phyloP scores from a whole-genome alignment of 1,140 invertebrate species.

The Conus ventricosus region DNA sequence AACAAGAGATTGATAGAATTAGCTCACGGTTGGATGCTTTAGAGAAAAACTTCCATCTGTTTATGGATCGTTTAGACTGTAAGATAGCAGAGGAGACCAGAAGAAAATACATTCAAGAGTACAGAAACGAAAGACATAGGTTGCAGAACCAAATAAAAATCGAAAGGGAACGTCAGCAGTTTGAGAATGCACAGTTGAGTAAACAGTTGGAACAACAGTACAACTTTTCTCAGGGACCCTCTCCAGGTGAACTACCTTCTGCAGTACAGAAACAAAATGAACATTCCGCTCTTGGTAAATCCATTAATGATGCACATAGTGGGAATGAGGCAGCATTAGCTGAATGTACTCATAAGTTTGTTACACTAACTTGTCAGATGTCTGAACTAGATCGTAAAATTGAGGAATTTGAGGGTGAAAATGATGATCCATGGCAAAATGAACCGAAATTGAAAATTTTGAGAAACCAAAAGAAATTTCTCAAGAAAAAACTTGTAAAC shows the following conservation, averaged over 20 bases:
- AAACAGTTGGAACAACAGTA: neutral
- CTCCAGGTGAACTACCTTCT: neutral
- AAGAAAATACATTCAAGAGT: neutral
- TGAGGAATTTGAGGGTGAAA: neutral
- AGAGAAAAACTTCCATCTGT: neutral
- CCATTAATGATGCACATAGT: neutral
- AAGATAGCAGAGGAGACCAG: neutral
- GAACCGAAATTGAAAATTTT: neutral
- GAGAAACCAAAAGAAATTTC: neutral
- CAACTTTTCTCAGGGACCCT: neutral
- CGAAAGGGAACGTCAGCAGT: neutral
- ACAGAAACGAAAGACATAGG: neutral
- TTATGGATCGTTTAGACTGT: neutral
- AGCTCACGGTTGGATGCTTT: neutral
- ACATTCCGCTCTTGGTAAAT: neutral
- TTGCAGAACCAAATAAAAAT: neutral
- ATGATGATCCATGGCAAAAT: neutral
- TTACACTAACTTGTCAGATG: neutral
- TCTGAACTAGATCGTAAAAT: neutral
- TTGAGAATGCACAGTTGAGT: neutral
- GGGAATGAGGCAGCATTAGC: neutral
- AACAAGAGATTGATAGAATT: neutral
- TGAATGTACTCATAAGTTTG: neutral
- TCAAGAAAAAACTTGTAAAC: neutral
- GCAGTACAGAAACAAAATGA: neutral